Percentiles rank a stretch among this genome's conserved stretches.
These are phyloP conservation scores for Gymnocypris eckloni DNA, from an alignment of 2,797 vertebrate species.

Conservation along the genomic window DNA sequence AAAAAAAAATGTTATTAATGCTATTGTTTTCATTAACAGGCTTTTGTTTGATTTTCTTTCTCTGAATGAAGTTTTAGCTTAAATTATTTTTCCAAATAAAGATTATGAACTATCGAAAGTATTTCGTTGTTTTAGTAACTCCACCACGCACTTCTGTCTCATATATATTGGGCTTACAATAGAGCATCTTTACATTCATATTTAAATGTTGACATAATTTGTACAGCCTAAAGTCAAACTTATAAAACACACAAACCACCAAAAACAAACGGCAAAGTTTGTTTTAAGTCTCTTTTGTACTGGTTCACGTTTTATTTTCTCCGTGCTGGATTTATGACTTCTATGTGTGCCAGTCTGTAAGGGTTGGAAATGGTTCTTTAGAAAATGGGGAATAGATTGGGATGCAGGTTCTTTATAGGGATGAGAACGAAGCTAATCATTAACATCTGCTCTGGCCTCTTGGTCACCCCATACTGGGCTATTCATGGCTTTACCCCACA, in stretches of 20 bases:
- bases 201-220: neutral
- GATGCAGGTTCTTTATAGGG: conserved; percentile 63
- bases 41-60: conserved; percentile 66
- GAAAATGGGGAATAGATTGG: conserved; percentile 57
- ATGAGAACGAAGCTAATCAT: conserved; percentile 75
- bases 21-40: conserved; percentile 79
- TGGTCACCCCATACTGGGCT: conserved; percentile 75
- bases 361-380: conserved; percentile 49
- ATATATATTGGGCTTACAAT: neutral
- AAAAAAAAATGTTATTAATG: conserved; percentile 92
- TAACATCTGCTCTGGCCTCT: conserved; percentile 80
- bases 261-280: conserved; percentile 18
- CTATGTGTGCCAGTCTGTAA: conserved; percentile 35
- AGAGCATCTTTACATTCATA: neutral
- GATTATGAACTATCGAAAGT: conserved; percentile 80
- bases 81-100: conserved; percentile 99
- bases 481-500: conserved; percentile 73
- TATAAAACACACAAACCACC: neutral
- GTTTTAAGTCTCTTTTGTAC: neutral
- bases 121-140: neutral
- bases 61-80: conserved; percentile 80
- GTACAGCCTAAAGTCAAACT: neutral
- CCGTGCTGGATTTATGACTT: conserved; percentile 38
- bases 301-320: conserved; percentile 10
- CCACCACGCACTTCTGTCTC: neutral